Base-by-base conservation (phyloP, 2,888 invertebrate species). In the Eudemis profundana region DNA sequence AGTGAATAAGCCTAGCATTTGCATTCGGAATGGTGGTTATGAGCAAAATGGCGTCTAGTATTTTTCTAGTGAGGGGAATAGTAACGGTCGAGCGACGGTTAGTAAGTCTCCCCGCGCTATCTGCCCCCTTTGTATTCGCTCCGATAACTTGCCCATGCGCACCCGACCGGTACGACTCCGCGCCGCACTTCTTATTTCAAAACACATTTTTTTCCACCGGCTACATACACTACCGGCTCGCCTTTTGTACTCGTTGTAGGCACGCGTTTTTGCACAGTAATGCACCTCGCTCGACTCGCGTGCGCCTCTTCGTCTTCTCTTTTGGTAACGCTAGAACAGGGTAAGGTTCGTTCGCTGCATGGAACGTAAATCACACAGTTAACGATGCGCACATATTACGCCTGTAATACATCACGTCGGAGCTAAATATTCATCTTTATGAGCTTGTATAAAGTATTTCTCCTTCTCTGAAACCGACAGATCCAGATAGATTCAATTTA, bases 91-190 rank as follows among this genome's bases (percentile, higher is more conserved):
- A 87, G 83, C 81, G 91, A 87, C 91, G 91, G 91, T 92, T 91
- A 87, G 69, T 60, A 65, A 65, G 85, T 77, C 87, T 89, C 90
- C 90, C 90, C 89, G 90, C 90, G 85, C 89, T 91, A 90, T 90
- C 89, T 89, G 89, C 90, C 90, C 89, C 91, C 89, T 89, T 90
- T 86, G 89, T 91, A 89, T 90, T 90, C 91, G 92, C 91, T 92
- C 91, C 91, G 91, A 91, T 92, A 92, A 92, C 89, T 90, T 89
- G 91, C 90, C 86, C 87, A 86, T 87, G 91, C 89, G 91, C 91
- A 92, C 87, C 91, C 90, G 89, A 91, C 84, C 91, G 90, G 86
- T 85, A 85, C 91, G 86, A 86, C 84, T 85, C 78, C 79, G 82
- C 84, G 83, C 79, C 84, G 82, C 84, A 84, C 84, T 86, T 89